Conservation (phyloP, 2,113 vertebrate genomes). For the Diadophis punctatus region DNA sequence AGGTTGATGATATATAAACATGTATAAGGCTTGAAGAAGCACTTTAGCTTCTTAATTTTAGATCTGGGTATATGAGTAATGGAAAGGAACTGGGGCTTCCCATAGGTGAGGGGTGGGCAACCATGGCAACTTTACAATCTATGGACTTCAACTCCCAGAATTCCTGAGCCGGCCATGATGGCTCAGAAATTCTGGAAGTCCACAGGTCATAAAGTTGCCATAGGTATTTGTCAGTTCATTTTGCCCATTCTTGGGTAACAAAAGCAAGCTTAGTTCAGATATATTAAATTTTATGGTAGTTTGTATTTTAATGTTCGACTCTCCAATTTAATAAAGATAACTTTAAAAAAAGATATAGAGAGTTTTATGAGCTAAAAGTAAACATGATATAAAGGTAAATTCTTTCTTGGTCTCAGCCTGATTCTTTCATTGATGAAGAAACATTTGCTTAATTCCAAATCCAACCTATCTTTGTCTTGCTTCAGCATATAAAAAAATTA, state of each 20-base stretch:
- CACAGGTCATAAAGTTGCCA: not conserved
- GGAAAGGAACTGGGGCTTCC: slow-evolving; percentile 1
- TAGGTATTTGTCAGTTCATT: not conserved
- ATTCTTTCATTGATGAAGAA: not conserved
- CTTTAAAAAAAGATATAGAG: too few species aligned
- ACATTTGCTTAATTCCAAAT: not conserved
- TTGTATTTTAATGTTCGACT: too few species aligned
- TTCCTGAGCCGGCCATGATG: not conserved
- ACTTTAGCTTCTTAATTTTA: slow-evolving; percentile 49
- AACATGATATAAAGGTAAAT: not conserved
- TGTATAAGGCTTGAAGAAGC: slow-evolving; percentile 51
- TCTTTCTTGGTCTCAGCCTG: not conserved
- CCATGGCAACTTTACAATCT: not conserved
- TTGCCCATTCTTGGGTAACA: not conserved
- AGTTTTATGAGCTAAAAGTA: slow-evolving; percentile 1
- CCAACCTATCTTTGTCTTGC: not conserved
- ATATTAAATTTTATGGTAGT: not conserved
- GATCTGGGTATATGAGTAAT: slow-evolving; percentile 35
- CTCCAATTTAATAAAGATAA: too few species aligned
- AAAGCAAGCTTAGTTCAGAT: not conserved
- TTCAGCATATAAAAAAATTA: not conserved
- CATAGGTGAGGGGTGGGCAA: not conserved
- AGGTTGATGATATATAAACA: slow-evolving; percentile 27
- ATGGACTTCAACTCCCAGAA: not conserved
- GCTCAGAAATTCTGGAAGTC: not conserved